Percentiles rank a stretch among this genome's conserved stretches.
phyloP scores from a whole-genome alignment of 2,113 vertebrate species.

The Rousettus leschenaultii region DNA sequence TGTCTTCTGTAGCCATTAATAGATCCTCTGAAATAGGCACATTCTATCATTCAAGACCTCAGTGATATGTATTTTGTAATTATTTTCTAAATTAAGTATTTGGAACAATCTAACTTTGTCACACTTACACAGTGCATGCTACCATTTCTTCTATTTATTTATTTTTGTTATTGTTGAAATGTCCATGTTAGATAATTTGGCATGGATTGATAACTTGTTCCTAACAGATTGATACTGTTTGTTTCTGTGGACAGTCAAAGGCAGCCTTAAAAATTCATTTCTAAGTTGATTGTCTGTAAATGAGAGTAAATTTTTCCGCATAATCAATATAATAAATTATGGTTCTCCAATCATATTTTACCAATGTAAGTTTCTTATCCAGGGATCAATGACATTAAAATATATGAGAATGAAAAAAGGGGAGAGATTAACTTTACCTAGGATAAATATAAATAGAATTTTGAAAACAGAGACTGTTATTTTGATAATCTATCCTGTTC shows the following conservation, averaged over 20 bases:
- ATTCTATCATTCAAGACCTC: background rate
- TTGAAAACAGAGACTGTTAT: background rate
- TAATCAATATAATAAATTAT: background rate
- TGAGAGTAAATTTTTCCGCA: background rate
- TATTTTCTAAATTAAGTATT: background rate
- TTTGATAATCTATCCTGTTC: background rate
- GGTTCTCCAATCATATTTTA: background rate
- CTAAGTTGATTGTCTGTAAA: background rate
- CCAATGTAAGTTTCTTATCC: background rate
- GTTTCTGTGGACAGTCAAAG: background rate
- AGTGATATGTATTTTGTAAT: background rate
- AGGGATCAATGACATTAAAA: background rate
- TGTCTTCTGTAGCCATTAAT: background rate
- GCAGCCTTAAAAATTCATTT: background rate
- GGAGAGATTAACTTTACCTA: background rate
- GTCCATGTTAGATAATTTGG: background rate
- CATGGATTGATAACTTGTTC: background rate
- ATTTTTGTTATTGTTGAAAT: background rate
- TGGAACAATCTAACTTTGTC: background rate
- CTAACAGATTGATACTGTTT: background rate
- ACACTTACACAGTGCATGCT: background rate
- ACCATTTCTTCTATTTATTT: background rate
- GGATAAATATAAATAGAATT: background rate
- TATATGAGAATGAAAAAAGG: background rate
- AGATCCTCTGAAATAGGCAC: background rate